Evolutionary conservation across 1,140 invertebrate genomes (phyloP).

Genomic region (Heliconius nattereri): DNA sequence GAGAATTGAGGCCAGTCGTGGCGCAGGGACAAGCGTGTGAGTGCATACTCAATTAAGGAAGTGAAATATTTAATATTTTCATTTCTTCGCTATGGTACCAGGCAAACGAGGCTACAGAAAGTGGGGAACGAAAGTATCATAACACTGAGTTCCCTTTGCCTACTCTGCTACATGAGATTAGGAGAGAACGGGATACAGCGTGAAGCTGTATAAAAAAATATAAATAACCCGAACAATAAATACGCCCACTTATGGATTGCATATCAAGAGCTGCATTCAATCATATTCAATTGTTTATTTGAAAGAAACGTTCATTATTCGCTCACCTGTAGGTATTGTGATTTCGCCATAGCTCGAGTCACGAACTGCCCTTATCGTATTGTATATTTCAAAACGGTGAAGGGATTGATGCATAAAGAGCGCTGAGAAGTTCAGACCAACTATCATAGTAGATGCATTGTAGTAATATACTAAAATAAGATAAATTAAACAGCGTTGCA

Average conservation of each 20-base stretch:
- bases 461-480: background rate
- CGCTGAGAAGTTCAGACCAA: slow-evolving; percentile 10
- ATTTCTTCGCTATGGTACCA: no score
- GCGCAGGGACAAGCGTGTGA: no score
- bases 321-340: slow-evolving; percentile 28
- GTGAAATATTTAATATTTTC: no score
- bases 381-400: slow-evolving; percentile 45
- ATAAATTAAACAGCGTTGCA: slow-evolving; percentile 21
- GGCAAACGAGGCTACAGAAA: no score
- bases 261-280: slow-evolving; percentile 3
- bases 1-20: no score
- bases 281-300: slow-evolving; percentile 28
- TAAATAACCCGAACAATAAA: background rate
- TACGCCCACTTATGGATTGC: background rate
- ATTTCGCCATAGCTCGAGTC: slow-evolving; percentile 42
- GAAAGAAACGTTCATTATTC: slow-evolving; percentile 34
- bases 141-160: no score
- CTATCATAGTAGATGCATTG: background rate
- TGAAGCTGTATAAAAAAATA: background rate
- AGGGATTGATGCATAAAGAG: slow-evolving; percentile 30
- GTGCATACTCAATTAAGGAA: no score
- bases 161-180: no score
- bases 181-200: no score
- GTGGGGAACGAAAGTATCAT: no score
- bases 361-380: slow-evolving; percentile 43